Base-by-base conservation (phyloP, 2,888 invertebrate species). In the Leptarthrus brevirostris region DNA sequence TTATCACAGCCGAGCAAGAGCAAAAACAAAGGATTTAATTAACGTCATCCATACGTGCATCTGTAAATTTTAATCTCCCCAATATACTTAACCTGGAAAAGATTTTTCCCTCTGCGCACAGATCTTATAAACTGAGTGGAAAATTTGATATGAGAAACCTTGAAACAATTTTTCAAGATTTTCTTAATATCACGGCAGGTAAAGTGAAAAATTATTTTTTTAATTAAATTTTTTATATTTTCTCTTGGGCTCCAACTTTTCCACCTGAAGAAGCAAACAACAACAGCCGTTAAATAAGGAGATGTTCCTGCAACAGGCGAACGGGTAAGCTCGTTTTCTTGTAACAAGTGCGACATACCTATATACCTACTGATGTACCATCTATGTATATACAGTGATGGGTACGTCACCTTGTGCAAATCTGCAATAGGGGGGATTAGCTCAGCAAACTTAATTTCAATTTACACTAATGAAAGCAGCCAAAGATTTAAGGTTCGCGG, bases 91-190 rank as follows among this genome's bases (percentile, higher is more conserved):
- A 56, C 40, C 47, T 47, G 72, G 14, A 26, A 56, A 56, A 53
- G 47, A 40, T 18, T 54, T 70, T 52, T 53, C 44, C 26, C 10
- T 54, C 53, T 10, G 22, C 53, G 18, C 18, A 26, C 26, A 47
- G 24, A 14, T 18, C 36, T 24, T 12, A 54, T 40, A 36, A 34
- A 24, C 44, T 22, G 52, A 72, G 56, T 40, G 44, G 47, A 47
- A 72, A 56, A 52, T 72, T 44, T 54, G 40, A 56, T 56, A 56
- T 56, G 56, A 56, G 44, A 2, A 56, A n/a, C 40, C 22, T 20
- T 40, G 44, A 22, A 72, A 26, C 44, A 53, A 56, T 72, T 72
- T 56, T 72, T 72, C 56, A 72, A 72, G 56, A 72, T 56, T 72
- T 72, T 14, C 54, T 54, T 54, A 56, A 54, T 56, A 72, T 56